Conservation (phyloP, 2,888 invertebrate species). For the Choreutis nemorana region DNA sequence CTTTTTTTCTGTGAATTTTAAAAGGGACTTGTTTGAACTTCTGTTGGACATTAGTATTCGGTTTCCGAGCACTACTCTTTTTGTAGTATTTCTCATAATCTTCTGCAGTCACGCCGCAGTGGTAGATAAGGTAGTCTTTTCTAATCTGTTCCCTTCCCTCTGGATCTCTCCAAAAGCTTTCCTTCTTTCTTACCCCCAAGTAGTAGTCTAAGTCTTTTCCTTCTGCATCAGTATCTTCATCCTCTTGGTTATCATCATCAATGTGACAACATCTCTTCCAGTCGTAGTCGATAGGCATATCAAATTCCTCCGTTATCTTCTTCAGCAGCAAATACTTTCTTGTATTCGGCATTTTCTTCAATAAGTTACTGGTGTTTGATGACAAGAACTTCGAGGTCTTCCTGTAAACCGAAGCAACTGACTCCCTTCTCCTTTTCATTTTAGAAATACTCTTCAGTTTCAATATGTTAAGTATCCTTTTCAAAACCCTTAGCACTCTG, state of each 20-base stretch:
- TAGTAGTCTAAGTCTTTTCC: conserved; percentile 52
- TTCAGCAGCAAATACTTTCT: conserved; percentile 27
- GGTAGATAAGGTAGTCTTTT: conserved; percentile 50
- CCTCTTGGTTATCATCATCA: conserved; percentile 15
- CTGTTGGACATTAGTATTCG: conserved; percentile 25
- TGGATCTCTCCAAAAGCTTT: conserved; percentile 50
- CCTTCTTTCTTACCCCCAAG: conserved; percentile 44
- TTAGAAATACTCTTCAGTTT: conserved; percentile 25
- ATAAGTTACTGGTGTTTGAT: conserved; percentile 37
- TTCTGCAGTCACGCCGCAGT: conserved; percentile 46
- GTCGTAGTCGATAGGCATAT: conserved; percentile 13
- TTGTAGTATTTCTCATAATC: conserved; percentile 40
- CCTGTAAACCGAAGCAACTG: conserved; percentile 46
- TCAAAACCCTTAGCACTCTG: conserved; percentile 19
- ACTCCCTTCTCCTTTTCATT: conserved; percentile 42
- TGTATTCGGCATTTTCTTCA: conserved; percentile 43
- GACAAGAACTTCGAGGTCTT: conserved; percentile 53
- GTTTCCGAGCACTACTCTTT: conserved; percentile 22
- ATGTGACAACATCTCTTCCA: conserved; percentile 13
- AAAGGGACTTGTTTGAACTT: conserved; percentile 53
- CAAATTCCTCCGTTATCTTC: conserved; percentile 27
- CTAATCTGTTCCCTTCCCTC: conserved; percentile 45
- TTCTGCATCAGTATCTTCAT: conserved; percentile 33
- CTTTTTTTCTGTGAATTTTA: conserved; percentile 42
- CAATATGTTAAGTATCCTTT: conserved; percentile 16